Percentiles rank a stretch among this genome's conserved stretches.
phyloP scores from a whole-genome alignment of 2,797 vertebrate genomes.

The Urophycis tenuis region DNA sequence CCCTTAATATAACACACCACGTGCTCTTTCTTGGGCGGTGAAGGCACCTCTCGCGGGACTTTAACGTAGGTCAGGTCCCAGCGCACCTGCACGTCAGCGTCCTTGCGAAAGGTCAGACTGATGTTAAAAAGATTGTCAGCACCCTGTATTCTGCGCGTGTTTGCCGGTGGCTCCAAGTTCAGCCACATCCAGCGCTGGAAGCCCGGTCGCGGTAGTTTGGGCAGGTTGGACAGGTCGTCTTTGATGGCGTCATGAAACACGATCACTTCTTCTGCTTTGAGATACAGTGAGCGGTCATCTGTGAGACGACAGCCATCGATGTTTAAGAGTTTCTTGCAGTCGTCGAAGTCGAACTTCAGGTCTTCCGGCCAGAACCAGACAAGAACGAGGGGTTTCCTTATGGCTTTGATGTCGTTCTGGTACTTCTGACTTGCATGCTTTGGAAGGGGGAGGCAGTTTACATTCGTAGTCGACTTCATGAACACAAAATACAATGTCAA shows the following conservation, averaged over 20 bases:
- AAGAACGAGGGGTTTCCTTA: slow-evolving; percentile 62
- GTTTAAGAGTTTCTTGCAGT: slow-evolving; percentile 73
- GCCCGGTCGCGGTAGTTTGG: slow-evolving; percentile 69
- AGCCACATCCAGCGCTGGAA: slow-evolving; percentile 90
- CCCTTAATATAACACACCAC: slow-evolving; percentile 83
- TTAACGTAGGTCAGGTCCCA: slow-evolving; percentile 65
- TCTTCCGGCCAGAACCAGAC: slow-evolving; percentile 83
- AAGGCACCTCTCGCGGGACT: slow-evolving; percentile 61
- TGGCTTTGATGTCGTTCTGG: not conserved
- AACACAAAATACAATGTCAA: not conserved
- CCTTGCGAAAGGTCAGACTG: slow-evolving; percentile 78
- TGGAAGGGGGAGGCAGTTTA: not conserved
- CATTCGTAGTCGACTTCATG: not conserved
- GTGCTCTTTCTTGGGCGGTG: slow-evolving; percentile 78
- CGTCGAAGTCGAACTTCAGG: slow-evolving; percentile 72
- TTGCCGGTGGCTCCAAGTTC: slow-evolving; percentile 78
- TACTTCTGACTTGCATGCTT: not conserved
- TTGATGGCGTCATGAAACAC: slow-evolving; percentile 78
- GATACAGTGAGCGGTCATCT: slow-evolving; percentile 73
- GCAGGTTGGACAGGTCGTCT: slow-evolving; percentile 77
- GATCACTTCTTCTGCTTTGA: slow-evolving; percentile 73
- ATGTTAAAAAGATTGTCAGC: slow-evolving; percentile 81
- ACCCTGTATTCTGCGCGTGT: slow-evolving; percentile 71
- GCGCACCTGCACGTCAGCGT: slow-evolving; percentile 79
- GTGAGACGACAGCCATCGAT: slow-evolving; percentile 77